Evolutionary conservation across 2,797 vertebrate species (phyloP).

Genomic region (Apogon talboti): DNA sequence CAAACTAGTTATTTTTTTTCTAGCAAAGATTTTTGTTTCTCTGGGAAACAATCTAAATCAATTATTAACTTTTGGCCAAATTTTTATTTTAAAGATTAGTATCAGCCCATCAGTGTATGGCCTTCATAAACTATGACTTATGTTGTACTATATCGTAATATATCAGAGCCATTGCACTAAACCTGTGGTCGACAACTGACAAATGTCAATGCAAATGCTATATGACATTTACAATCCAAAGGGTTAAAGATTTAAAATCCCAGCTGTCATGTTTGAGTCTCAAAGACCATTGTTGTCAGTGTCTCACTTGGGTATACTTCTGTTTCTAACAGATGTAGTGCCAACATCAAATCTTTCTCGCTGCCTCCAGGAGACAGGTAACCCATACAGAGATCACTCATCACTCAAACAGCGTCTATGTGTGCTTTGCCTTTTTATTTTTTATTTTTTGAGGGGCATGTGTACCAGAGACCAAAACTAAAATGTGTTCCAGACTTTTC

Average conservation of each 20-base stretch:
- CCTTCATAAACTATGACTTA: no score
- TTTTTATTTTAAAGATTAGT: no score
- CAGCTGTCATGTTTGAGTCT: conserved; percentile 24
- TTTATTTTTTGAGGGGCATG: not conserved
- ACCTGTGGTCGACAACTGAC: not conserved
- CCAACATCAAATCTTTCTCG: conserved; percentile 38
- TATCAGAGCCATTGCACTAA: not conserved
- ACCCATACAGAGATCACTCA: conserved; percentile 56
- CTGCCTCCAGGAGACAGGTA: conserved; percentile 53
- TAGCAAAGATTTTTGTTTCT: no score
- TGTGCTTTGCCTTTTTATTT: not conserved
- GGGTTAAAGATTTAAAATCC: conserved; percentile 33
- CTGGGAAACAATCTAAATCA: no score
- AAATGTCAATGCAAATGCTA: not conserved
- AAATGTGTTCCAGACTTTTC: conserved; percentile 50
- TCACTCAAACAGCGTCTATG: conserved; percentile 40
- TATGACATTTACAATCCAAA: conserved; percentile 30
- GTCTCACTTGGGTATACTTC: conserved; percentile 27
- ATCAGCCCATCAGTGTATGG: no score
- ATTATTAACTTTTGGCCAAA: no score
- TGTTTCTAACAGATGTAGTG: conserved; percentile 27
- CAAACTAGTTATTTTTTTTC: no score
- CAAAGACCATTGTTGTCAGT: conserved; percentile 33
- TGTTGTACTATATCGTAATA: not conserved
- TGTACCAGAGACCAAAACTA: conserved; percentile 25